These are phyloP conservation scores for Rhynchotus rufescens DNA, from an alignment of 2,797 vertebrate species.

Conservation along the genomic window DNA sequence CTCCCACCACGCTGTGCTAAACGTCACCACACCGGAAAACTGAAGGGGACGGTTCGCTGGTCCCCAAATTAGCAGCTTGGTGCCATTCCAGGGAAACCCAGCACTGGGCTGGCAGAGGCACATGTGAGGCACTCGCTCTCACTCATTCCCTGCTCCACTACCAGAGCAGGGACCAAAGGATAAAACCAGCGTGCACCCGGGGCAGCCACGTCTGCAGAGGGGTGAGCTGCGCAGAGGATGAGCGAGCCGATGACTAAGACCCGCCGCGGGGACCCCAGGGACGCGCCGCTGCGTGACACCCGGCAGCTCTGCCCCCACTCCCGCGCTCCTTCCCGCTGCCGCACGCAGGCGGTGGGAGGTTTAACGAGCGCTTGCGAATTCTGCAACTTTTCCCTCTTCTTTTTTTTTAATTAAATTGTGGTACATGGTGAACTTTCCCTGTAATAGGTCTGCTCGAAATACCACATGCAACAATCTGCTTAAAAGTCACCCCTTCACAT, in stretches of 20 bases:
- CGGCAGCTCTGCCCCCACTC: background rate
- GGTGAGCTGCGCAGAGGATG: background rate
- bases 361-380: background rate
- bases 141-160: background rate
- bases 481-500: background rate
- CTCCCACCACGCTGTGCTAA: background rate
- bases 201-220: background rate
- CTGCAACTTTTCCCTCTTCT: background rate
- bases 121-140: background rate
- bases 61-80: background rate
- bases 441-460: background rate
- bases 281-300: rapidly evolving
- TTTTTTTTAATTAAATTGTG: background rate
- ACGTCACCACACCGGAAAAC: background rate
- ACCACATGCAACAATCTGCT: background rate
- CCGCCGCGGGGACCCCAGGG: background rate
- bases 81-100: background rate
- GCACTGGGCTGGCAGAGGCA: background rate
- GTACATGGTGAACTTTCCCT: background rate
- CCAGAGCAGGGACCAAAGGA: background rate
- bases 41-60: rapidly evolving
- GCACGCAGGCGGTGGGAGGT: background rate
- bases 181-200: background rate
- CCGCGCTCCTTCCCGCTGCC: background rate
- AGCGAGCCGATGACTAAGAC: background rate